Percentiles rank a stretch among this genome's conserved stretches.
These are phyloP conservation scores for Chelonia mydas DNA, from an alignment of 2,797 vertebrate species.

Conservation along the genomic window DNA sequence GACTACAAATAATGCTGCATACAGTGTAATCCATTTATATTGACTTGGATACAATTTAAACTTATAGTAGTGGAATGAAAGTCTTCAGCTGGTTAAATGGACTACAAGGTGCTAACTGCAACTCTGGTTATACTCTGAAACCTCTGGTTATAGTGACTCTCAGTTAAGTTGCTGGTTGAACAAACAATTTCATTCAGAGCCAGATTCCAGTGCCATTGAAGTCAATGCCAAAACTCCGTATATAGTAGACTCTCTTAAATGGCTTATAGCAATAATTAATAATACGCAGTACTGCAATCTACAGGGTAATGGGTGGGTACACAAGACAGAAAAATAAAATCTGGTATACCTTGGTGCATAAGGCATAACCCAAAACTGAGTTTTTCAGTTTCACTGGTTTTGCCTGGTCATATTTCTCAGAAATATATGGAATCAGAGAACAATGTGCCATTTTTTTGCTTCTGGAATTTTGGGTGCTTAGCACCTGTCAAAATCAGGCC, in stretches of 20 bases:
- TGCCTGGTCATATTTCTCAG: background rate
- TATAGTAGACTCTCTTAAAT: background rate
- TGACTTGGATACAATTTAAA: conserved; percentile 21
- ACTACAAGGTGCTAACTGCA: conserved; percentile 41
- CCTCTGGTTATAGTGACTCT: background rate
- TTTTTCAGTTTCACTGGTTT: background rate
- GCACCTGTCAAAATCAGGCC: background rate
- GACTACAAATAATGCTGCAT: conserved; percentile 20
- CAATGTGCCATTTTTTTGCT: background rate
- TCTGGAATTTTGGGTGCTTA: rapidly evolving
- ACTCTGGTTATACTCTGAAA: background rate
- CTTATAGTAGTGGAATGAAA: conserved; percentile 1
- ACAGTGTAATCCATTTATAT: conserved; percentile 3
- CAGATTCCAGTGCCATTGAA: background rate
- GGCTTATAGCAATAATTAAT: background rate
- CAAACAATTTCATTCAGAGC: background rate
- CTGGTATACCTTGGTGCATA: rapidly evolving
- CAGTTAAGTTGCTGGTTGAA: background rate
- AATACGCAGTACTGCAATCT: background rate
- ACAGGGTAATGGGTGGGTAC: background rate
- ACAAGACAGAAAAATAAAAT: background rate
- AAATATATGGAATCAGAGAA: rapidly evolving
- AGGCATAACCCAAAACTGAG: background rate
- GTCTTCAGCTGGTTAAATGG: conserved; percentile 26
- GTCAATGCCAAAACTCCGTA: background rate